Base-by-base conservation (phyloP, 2,797 vertebrate genomes). In the Melanotaenia parkinsoni region DNA sequence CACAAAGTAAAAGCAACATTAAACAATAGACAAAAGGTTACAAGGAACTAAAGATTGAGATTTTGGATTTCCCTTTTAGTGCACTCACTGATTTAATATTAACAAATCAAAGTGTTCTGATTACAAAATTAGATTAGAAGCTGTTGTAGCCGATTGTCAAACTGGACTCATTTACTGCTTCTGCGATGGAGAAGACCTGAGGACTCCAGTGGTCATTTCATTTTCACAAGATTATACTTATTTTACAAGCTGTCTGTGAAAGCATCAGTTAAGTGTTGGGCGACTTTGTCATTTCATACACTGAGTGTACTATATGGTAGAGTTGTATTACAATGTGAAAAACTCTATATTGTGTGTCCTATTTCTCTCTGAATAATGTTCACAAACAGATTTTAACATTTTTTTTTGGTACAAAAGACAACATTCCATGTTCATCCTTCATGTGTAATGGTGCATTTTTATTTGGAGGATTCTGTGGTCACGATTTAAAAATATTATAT, bases 211-310 rank as follows among this genome's bases (percentile, higher is more conserved):
- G 38, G 58, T 18, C 32, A n/a, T 60, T 68, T 75, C 51, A 68
- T 71, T 75, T 66, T 43, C 70, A 13, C 30, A 14, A 73, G 38
- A 82, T 80, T 74, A 51, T 53, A 59, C 37, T 67, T 26, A 56
- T 82, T 76, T 72, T 47, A 50, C 57, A 69, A 59, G 1, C 3
- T 57, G 7, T 62, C 57, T 54, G 45, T 60, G 28, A 56, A 58
- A 47, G 43, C 43, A 53, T 28, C 11, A 18, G 24, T 32, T 40
- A 68, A 26, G 63, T 67, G 22, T 51, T 40, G 38, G 12, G 3
- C 10, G 3, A 51, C 22, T 24, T 51, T 51, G n/a, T 24, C 10
- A 22, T 51, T 24, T 51, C 11, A 24, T 14, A 40, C 38, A 14
- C 12, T 4, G 11, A 37, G 37, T 37, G 37, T 37, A 8, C 8